Evolutionary conservation across 2,888 invertebrate genomes (phyloP).

Genomic region (Meiosimyza decipiens): DNA sequence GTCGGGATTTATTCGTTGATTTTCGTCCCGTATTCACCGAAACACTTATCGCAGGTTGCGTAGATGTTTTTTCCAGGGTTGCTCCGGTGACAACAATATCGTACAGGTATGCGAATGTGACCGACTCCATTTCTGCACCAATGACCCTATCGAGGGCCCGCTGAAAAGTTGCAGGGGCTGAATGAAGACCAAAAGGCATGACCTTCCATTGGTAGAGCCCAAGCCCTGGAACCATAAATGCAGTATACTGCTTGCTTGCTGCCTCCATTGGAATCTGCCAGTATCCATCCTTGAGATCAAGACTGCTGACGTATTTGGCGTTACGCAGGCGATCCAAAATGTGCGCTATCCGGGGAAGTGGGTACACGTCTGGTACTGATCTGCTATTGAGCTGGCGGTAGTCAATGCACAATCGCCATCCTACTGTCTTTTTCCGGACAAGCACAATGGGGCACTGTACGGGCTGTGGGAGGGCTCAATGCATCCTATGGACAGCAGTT

Average conservation of each 20-base stretch:
- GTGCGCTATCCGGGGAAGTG: conserved; percentile 22
- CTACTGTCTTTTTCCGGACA: conserved; percentile 34
- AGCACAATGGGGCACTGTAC: conserved; percentile 35
- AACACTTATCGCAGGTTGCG: background rate
- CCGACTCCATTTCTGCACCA: conserved; percentile 13
- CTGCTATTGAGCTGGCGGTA: conserved; percentile 27
- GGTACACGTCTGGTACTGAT: conserved; percentile 24
- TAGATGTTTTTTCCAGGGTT: no score
- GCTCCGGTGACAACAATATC: conserved; percentile 26
- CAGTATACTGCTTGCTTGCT: conserved; percentile 1
- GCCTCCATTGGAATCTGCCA: conserved; percentile 31
- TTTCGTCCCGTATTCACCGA: background rate
- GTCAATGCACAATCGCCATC: conserved; percentile 38
- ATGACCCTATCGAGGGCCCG: conserved; percentile 26
- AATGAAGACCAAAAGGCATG: conserved; percentile 36
- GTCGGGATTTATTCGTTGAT: conserved; percentile 17
- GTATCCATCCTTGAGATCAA: conserved; percentile 27
- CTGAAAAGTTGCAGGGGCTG: conserved; percentile 34
- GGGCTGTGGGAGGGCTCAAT: conserved; percentile 38
- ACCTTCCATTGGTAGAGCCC: conserved; percentile 34
- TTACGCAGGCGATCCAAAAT: conserved; percentile 31
- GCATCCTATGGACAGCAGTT: conserved; percentile 11
- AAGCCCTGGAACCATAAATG: conserved; percentile 29
- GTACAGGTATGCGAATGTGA: conserved; percentile 27
- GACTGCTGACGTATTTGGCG: conserved; percentile 22